A percentile compares a stretch with the other conserved stretches of the same genome.
Conservation (phyloP, 1,140 invertebrate genomes). For the Aphelenchoides besseyi region DNA sequence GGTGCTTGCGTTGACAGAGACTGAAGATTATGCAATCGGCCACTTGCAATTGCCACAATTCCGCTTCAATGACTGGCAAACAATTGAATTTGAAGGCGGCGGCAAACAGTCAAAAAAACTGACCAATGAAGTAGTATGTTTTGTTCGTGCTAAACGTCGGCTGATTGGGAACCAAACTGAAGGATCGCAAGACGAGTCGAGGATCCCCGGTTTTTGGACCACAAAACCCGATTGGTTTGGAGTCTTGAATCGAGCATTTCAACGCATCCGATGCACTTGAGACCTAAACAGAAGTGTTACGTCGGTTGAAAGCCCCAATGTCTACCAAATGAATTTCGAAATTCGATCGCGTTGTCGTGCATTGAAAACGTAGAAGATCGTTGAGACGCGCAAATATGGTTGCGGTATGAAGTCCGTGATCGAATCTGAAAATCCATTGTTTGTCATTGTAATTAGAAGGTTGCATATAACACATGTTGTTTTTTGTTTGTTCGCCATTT, state of each 20-base stretch:
- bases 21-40: too few species aligned
- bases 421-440: constrained; percentile 2
- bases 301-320: neutral
- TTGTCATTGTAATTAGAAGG: neutral
- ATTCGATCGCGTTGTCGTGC: neutral
- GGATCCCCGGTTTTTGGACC: constrained; percentile 8
- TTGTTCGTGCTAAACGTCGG: neutral
- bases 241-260: neutral
- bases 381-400: constrained; percentile 8
- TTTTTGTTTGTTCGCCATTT: too few species aligned
- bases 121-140: constrained; percentile 5
- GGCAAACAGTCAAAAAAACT: neutral
- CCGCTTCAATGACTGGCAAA: too few species aligned
- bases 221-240: constrained; percentile 6
- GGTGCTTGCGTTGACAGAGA: too few species aligned
- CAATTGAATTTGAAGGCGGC: too few species aligned
- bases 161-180: neutral
- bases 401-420: neutral
- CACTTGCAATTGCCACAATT: too few species aligned
- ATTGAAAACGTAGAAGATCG: constrained; percentile 2
- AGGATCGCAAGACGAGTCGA: neutral
- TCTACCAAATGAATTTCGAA: neutral
- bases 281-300: neutral
- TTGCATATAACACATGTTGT: neutral
- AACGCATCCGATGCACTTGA: neutral